Evolutionary conservation across 2,113 vertebrate genomes (phyloP).

Genomic region (Antennarius striatus): DNA sequence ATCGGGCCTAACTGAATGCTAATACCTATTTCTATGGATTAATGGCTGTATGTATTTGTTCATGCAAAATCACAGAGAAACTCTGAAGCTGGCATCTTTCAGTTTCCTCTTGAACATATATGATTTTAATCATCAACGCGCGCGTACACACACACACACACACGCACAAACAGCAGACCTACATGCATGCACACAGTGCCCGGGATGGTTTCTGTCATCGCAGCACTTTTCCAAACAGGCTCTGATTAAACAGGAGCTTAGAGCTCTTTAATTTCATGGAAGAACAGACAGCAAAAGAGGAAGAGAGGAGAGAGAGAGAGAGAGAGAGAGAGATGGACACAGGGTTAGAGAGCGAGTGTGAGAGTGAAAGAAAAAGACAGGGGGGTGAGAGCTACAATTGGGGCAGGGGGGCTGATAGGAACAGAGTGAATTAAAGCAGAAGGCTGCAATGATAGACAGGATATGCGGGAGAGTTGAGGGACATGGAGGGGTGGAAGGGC

Average conservation of each 20-base stretch:
- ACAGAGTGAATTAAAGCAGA: slow-evolving; percentile 37
- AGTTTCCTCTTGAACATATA: slow-evolving; percentile 21
- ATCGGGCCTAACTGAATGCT: slow-evolving; percentile 46
- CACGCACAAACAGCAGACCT: slow-evolving; percentile 20
- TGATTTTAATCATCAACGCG: slow-evolving; percentile 5
- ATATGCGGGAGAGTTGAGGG: slow-evolving; percentile 22
- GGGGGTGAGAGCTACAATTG: slow-evolving; percentile 32
- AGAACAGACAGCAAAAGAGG: slow-evolving; percentile 78
- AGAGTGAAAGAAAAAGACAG: neutral
- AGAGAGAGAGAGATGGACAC: slow-evolving; percentile 9
- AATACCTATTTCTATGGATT: slow-evolving; percentile 56
- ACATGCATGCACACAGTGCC: slow-evolving; percentile 45
- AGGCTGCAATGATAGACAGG: slow-evolving; percentile 49
- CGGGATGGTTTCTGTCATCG: slow-evolving; percentile 70
- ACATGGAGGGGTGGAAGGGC: slow-evolving; percentile 19
- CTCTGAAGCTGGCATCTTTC: neutral
- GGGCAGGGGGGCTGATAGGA: slow-evolving; percentile 11
- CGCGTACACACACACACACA: slow-evolving; percentile 6
- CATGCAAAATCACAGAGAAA: slow-evolving; percentile 11
- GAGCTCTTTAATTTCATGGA: slow-evolving; percentile 82
- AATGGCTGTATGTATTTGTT: slow-evolving; percentile 18
- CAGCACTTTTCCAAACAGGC: slow-evolving; percentile 77
- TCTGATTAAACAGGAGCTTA: slow-evolving; percentile 81
- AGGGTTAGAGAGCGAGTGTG: too few relatives aligned
- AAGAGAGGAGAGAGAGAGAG: slow-evolving; percentile 42